A percentile compares a stretch with the other conserved stretches of the same genome.
Conservation (phyloP, 2,888 invertebrate genomes). For the Osedax frankpressi region DNA sequence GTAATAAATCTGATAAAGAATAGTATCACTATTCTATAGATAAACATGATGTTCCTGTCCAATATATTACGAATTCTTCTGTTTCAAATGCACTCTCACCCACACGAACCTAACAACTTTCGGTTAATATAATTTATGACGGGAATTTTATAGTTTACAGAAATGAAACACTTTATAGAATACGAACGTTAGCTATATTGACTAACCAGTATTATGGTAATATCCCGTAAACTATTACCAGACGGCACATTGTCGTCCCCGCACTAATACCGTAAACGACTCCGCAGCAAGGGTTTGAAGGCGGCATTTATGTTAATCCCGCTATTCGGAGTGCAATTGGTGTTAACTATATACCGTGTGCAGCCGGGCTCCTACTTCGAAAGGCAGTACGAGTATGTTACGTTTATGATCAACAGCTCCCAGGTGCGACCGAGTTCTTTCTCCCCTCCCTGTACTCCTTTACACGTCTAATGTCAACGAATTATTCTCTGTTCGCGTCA, state of each 20-base stretch:
- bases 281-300: constrained; percentile 36
- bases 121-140: too few relatives aligned
- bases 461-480: too few relatives aligned
- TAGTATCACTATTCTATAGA: too few relatives aligned
- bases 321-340: constrained; percentile 40
- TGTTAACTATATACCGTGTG: constrained; percentile 40
- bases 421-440: too few relatives aligned
- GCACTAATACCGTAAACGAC: too few relatives aligned
- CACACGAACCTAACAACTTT: constrained; percentile 29
- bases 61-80: constrained; percentile 29
- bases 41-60: constrained; percentile 25
- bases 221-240: background rate
- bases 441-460: too few relatives aligned
- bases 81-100: constrained; percentile 29
- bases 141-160: too few relatives aligned
- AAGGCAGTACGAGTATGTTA: constrained; percentile 34
- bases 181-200: too few relatives aligned
- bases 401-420: constrained; percentile 35
- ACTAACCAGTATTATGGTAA: too few relatives aligned
- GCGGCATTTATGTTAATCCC: constrained; percentile 42
- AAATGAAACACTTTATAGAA: too few relatives aligned
- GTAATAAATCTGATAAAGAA: too few relatives aligned
- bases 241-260: background rate
- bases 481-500: too few relatives aligned
- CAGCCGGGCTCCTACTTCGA: constrained; percentile 26